These are phyloP conservation scores for Cantharis rufa DNA, from an alignment of 2,888 invertebrate genomes.

Conservation along the genomic window DNA sequence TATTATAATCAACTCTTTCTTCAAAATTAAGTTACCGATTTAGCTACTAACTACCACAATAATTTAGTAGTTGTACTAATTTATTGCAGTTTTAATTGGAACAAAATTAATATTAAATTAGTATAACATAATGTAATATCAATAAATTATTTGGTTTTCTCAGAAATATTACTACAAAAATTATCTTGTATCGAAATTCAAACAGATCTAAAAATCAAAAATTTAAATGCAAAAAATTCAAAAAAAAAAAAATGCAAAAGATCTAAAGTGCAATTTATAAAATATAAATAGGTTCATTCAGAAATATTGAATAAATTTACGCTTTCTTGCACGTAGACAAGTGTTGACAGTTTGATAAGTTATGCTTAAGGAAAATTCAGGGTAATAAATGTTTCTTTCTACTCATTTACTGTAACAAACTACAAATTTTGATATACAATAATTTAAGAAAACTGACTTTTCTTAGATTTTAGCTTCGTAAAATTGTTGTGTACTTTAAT, in stretches of 20 bases:
- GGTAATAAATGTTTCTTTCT: neutral
- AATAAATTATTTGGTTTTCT: too few species aligned
- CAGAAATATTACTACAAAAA: too few species aligned
- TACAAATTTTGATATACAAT: neutral
- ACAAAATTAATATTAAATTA: too few species aligned
- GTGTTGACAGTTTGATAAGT: neutral
- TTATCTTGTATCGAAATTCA: too few species aligned
- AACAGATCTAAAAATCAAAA: too few species aligned
- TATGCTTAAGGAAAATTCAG: neutral
- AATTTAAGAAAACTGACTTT: neutral
- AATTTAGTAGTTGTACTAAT: too few species aligned
- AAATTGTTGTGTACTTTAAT: neutral
- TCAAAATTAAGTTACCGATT: neutral
- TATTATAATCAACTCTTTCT: neutral
- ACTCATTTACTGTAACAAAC: neutral
- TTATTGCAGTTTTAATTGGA: too few species aligned
- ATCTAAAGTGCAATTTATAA: neutral
- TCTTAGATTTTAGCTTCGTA: neutral
- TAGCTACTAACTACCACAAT: neutral
- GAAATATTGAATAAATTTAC: neutral
- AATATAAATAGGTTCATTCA: neutral
- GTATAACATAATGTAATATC: too few species aligned
- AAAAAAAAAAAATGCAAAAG: too few species aligned
- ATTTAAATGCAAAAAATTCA: too few species aligned
- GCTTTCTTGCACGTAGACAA: neutral